phyloP scores from a whole-genome alignment of 2,797 vertebrate species.

The Danio albolineatus region DNA sequence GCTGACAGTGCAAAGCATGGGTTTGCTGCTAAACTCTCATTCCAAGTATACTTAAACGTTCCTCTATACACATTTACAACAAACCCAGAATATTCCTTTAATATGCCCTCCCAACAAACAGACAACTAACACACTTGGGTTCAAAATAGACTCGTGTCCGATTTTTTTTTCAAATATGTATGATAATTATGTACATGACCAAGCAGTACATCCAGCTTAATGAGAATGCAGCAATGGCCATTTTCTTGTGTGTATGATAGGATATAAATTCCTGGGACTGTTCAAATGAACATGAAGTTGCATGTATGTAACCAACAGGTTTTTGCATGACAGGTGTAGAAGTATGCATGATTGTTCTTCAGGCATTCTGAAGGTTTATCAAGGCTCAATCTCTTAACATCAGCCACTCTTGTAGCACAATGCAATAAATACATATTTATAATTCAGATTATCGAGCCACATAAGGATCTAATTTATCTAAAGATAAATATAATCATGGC shows the following conservation, averaged over 20 bases:
- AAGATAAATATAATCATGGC: not conserved
- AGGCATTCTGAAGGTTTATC: not conserved
- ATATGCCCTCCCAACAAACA: not conserved
- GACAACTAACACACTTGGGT: not conserved
- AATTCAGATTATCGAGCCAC: not conserved
- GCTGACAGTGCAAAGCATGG: too few relatives aligned
- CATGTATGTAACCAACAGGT: not conserved
- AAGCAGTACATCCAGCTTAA: conserved; percentile 10
- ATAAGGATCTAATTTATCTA: not conserved
- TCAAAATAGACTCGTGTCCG: not conserved
- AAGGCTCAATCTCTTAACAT: not conserved
- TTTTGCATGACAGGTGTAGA: conserved; percentile 1
- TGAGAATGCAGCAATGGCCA: conserved; percentile 26
- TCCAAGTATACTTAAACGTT: not conserved
- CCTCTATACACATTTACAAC: too few relatives aligned
- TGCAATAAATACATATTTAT: not conserved
- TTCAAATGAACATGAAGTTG: conserved; percentile 7
- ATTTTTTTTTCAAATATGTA: conserved; percentile 3
- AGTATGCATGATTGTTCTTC: conserved; percentile 11
- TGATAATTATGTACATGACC: conserved; percentile 17
- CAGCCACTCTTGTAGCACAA: not conserved
- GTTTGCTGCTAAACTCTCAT: not conserved
- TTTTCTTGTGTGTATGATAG: conserved; percentile 15
- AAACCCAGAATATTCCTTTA: conserved; percentile 32
- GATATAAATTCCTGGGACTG: not conserved